These are phyloP conservation scores for Serripes groenlandicus DNA, from an alignment of 2,888 invertebrate species.

Conservation along the genomic window DNA sequence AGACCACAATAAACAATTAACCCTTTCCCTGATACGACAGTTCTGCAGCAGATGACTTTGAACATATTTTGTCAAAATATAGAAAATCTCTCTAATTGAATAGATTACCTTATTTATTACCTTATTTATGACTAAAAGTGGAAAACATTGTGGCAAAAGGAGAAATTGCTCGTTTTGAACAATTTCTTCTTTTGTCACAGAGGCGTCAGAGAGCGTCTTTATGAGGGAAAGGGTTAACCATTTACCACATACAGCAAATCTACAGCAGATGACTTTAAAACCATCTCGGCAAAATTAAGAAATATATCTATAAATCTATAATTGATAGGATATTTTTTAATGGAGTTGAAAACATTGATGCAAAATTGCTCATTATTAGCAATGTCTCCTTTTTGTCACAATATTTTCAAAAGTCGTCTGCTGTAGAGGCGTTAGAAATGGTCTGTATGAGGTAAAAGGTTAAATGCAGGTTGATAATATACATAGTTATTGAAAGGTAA, in stretches of 20 bases:
- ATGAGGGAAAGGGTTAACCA: neutral
- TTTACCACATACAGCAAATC: neutral
- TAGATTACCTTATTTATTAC: too few relatives aligned
- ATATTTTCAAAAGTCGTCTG: neutral
- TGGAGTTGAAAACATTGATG: too few relatives aligned
- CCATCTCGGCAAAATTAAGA: neutral
- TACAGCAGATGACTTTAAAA: neutral
- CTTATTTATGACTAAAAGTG: neutral
- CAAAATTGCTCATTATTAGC: too few relatives aligned
- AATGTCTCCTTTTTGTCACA: neutral
- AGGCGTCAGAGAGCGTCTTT: neutral
- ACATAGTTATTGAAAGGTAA: too few relatives aligned
- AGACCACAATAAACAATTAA: too few relatives aligned
- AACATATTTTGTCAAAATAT: too few relatives aligned
- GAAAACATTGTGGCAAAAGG: neutral
- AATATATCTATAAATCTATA: neutral
- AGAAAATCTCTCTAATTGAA: too few relatives aligned
- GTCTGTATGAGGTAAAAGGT: too few relatives aligned
- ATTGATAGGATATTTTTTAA: too few relatives aligned
- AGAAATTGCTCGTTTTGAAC: neutral
- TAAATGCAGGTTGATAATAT: too few relatives aligned
- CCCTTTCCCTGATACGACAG: neutral
- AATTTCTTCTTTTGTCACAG: conserved; percentile 1
- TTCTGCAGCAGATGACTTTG: too few relatives aligned
- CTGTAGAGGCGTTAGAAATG: too few relatives aligned